Conservation (phyloP, 1,140 invertebrate species). For the Acromyrmex charruanus region DNA sequence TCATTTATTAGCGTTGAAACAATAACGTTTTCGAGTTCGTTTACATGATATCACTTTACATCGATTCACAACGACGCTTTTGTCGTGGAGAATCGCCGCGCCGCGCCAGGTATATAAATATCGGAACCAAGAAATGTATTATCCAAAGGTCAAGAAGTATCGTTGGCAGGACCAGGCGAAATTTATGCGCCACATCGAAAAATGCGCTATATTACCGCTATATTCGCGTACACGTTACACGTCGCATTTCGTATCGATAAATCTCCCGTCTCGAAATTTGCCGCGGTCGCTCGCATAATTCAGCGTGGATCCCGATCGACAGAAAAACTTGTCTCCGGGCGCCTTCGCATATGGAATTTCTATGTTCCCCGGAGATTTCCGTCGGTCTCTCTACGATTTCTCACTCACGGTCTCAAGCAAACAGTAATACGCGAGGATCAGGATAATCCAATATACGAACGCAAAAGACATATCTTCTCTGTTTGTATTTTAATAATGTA, state of each 20-base stretch:
- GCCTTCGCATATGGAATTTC: conserved; percentile 57
- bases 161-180: conserved; percentile 10
- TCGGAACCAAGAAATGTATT: conserved; percentile 48
- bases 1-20: neutral
- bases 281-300: conserved; percentile 46
- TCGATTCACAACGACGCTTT: conserved; percentile 40
- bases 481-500: conserved; percentile 59
- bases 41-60: neutral
- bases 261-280: conserved; percentile 55
- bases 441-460: conserved; percentile 53
- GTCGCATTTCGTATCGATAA: conserved; percentile 60
- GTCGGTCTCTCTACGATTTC: neutral
- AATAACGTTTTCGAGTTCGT: neutral
- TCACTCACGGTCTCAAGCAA: conserved; percentile 34
- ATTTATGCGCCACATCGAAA: conserved; percentile 67
- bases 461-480: conserved; percentile 33
- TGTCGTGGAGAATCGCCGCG: neutral
- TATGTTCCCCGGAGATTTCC: conserved; percentile 52
- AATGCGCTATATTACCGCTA: conserved; percentile 51
- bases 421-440: conserved; percentile 45
- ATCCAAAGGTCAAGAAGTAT: conserved; percentile 6
- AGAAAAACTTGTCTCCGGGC: conserved; percentile 52
- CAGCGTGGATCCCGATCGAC: conserved; percentile 24
- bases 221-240: conserved; percentile 18
- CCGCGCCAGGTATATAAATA: neutral